phyloP scores from a whole-genome alignment of 2,888 invertebrate genomes.

The Sinotaia quadrata region DNA sequence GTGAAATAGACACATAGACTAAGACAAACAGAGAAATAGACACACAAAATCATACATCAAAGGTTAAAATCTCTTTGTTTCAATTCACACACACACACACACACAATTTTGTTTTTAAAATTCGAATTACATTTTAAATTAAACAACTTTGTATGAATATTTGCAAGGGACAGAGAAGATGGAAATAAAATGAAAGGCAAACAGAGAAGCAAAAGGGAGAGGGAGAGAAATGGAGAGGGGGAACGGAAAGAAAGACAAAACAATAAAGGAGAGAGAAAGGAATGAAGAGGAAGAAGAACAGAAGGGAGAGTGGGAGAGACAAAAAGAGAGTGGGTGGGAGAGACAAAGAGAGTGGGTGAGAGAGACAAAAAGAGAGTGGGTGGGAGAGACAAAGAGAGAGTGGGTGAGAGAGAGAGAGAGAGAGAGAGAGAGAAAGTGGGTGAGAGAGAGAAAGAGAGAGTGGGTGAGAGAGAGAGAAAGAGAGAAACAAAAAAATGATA shows the following conservation, averaged over 20 bases:
- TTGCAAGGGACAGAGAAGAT: not conserved
- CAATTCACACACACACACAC: slow-evolving; percentile 3
- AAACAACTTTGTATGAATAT: not conserved
- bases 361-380: too few species aligned
- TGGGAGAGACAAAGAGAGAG: too few species aligned
- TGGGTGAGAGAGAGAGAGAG: too few species aligned
- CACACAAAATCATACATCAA: slow-evolving; percentile 6
- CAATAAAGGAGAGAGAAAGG: not conserved
- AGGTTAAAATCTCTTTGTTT: not conserved
- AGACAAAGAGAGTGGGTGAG: too few species aligned
- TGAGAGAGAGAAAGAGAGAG: too few species aligned
- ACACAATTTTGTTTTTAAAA: not conserved
- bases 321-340: not conserved
- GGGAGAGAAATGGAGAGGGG: not conserved
- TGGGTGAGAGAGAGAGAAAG: too few species aligned
- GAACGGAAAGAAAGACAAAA: not conserved
- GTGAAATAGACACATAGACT: not conserved
- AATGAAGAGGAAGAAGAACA: not conserved
- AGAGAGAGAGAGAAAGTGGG: too few species aligned
- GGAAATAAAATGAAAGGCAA: not conserved
- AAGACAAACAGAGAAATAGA: not conserved
- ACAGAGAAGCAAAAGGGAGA: not conserved
- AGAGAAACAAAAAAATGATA: slow-evolving; percentile 1
- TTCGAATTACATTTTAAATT: not conserved
- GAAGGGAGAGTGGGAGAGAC: not conserved